A percentile compares a stretch with the other conserved stretches of the same genome.
phyloP scores from a whole-genome alignment of 2,797 vertebrate species.

The Cirrhinus molitorella region DNA sequence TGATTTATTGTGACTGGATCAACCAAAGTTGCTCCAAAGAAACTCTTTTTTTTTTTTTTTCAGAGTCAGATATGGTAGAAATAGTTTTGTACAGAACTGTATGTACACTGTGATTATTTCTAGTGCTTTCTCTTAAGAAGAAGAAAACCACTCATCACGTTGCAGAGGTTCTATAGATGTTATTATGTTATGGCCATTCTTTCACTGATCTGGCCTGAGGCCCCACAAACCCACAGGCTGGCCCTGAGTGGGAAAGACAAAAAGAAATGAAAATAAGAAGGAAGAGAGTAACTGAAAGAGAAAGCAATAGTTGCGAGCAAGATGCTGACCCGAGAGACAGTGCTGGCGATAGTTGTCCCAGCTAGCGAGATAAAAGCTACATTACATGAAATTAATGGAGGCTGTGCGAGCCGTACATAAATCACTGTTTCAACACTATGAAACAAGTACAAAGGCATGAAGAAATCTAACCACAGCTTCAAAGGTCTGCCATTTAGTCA shows the following conservation, averaged over 20 bases:
- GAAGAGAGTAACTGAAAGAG: constrained; percentile 64
- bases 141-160: background rate
- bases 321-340: constrained; percentile 75
- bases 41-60: background rate
- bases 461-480: constrained; percentile 92
- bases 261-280: background rate
- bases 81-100: background rate
- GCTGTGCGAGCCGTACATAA: constrained; percentile 93
- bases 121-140: background rate
- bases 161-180: background rate
- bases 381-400: constrained; percentile 98
- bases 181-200: background rate
- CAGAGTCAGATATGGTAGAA: background rate
- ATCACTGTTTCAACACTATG: constrained; percentile 92
- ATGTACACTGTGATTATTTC: background rate
- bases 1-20: background rate
- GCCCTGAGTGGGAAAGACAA: background rate
- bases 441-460: constrained; percentile 89
- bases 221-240: constrained; percentile 3
- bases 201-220: background rate
- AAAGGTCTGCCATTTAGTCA: constrained; percentile 93
- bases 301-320: constrained; percentile 65
- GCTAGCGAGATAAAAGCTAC: constrained; percentile 94
- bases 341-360: constrained; percentile 84
- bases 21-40: background rate